Evolutionary conservation across 2,797 vertebrate species (phyloP).

Genomic region (Sebastes jordani): DNA sequence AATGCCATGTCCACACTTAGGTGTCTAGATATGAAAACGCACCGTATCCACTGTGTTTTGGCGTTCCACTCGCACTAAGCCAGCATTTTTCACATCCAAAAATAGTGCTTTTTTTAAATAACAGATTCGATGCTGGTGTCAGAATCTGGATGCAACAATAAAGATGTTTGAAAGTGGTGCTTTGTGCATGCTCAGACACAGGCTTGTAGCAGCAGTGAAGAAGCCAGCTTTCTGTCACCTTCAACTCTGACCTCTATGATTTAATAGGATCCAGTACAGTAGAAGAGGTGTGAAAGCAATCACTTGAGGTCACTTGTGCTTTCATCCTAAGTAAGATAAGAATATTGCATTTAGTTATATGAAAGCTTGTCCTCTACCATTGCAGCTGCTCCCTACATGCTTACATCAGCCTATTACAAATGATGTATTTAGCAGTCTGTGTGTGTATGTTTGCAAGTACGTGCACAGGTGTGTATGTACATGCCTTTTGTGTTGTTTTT

Average conservation of each 20-base stretch:
- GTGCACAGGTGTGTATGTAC: constrained; percentile 3
- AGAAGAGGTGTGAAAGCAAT: background rate
- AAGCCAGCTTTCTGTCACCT: background rate
- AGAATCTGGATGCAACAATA: background rate
- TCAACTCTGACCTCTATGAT: background rate
- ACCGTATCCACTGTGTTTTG: background rate
- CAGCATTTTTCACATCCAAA: background rate
- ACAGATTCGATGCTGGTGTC: background rate
- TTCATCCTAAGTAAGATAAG: background rate
- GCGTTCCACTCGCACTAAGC: too few relatives aligned
- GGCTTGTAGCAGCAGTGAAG: background rate
- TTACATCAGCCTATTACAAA: background rate
- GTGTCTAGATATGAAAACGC: background rate
- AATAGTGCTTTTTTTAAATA: background rate
- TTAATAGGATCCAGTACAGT: background rate
- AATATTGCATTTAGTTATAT: background rate
- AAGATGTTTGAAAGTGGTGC: background rate
- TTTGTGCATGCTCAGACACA: background rate
- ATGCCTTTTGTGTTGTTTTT: background rate
- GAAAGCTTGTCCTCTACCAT: background rate
- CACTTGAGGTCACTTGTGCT: background rate
- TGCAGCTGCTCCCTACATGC: background rate
- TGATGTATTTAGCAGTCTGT: background rate
- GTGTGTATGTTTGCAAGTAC: background rate
- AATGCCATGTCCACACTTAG: background rate